Percentiles rank a stretch among this genome's conserved stretches.
These are phyloP conservation scores for Hiodon alosoides DNA, from an alignment of 2,113 vertebrate species.

Conservation along the genomic window DNA sequence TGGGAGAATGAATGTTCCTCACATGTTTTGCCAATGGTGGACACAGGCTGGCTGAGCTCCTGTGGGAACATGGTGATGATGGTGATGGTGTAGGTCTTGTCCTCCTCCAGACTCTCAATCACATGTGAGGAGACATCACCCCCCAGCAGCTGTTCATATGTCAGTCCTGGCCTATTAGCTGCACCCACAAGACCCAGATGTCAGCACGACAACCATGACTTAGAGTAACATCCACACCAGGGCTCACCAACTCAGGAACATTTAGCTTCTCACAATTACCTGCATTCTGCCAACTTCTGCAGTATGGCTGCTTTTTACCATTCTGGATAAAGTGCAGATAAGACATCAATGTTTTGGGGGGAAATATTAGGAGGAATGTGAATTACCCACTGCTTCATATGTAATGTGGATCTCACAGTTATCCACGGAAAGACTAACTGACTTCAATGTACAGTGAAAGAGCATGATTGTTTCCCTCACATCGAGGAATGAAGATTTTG, in stretches of 20 bases:
- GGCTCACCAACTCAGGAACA: too few relatives aligned
- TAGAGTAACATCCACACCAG: not conserved
- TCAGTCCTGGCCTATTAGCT: constrained; percentile 66
- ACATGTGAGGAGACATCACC: constrained; percentile 67
- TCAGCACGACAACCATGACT: too few relatives aligned
- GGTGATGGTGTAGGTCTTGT: constrained; percentile 71
- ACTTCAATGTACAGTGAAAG: not conserved
- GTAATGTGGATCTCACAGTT: not conserved
- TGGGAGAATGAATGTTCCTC: constrained; percentile 35
- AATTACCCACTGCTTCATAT: too few relatives aligned
- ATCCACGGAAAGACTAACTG: not conserved
- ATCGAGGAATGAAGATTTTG: constrained; percentile 77
- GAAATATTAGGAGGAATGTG: too few relatives aligned
- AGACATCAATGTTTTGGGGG: too few relatives aligned
- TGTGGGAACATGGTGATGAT: constrained; percentile 67
- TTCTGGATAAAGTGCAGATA: too few relatives aligned
- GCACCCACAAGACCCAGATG: not conserved
- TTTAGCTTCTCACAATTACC: too few relatives aligned
- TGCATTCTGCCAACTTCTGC: too few relatives aligned
- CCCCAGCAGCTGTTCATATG: constrained; percentile 64
- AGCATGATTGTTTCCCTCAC: constrained; percentile 50
- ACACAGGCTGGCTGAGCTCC: constrained; percentile 66
- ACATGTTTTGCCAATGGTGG: constrained; percentile 72
- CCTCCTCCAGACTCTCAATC: constrained; percentile 75
- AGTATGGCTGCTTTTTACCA: too few relatives aligned